These are phyloP conservation scores for Elmis aenea DNA, from an alignment of 2,888 invertebrate species.

Conservation along the genomic window DNA sequence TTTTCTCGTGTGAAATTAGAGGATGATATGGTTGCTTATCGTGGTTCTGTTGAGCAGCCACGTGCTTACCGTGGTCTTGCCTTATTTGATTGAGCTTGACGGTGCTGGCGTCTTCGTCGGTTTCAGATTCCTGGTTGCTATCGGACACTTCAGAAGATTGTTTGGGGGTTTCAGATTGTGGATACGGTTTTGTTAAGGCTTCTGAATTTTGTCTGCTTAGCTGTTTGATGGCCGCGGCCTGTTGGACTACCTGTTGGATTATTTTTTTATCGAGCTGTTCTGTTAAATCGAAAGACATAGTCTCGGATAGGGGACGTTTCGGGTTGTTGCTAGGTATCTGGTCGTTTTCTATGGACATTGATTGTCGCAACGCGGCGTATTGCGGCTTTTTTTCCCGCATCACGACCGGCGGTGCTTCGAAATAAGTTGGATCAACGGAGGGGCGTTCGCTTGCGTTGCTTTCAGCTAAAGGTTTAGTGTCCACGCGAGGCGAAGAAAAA, in stretches of 20 bases:
- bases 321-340: background rate
- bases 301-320: slow-evolving; percentile 27
- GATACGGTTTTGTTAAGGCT: background rate
- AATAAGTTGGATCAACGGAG: no score
- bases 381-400: slow-evolving; percentile 25
- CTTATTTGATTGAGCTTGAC: slow-evolving; percentile 21
- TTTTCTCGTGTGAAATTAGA: background rate
- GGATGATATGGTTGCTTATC: background rate
- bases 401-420: slow-evolving; percentile 39
- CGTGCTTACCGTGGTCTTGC: background rate
- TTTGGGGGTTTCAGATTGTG: background rate
- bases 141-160: slow-evolving; percentile 7
- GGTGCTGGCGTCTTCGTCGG: slow-evolving; percentile 33
- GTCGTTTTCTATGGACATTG: slow-evolving; percentile 22
- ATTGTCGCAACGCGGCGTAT: slow-evolving; percentile 18
- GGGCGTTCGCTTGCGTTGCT: no score
- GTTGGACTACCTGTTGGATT: slow-evolving; percentile 28
- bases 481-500: slow-evolving; percentile 38
- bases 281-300: slow-evolving; percentile 27
- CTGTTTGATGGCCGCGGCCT: slow-evolving; percentile 30
- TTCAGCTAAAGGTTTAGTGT: slow-evolving; percentile 33
- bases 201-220: no score
- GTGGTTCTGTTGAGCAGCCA: background rate
- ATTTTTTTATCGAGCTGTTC: slow-evolving; percentile 23
- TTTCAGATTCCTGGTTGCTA: slow-evolving; percentile 29